Evolutionary conservation across 30 jellyfish, hydroid and myxozoan genomes (phyloP).

Genomic region (Cassiopea xamachana): DNA sequence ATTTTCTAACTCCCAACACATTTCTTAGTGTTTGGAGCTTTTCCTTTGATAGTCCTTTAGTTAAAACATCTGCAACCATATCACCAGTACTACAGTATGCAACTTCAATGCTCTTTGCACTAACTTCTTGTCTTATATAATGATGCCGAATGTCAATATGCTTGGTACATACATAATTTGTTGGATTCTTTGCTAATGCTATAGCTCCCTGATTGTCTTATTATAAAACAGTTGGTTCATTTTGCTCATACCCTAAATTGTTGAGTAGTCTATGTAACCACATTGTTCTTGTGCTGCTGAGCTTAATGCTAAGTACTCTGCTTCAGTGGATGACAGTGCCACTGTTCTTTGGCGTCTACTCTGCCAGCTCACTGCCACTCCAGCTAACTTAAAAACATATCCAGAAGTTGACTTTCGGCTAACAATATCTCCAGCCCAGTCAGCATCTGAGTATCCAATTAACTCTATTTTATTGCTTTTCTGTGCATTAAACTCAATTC

Average conservation of each 20-base stretch:
- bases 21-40: background rate
- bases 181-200: background rate
- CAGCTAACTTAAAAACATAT: background rate
- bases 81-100: background rate
- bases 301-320: too few species aligned
- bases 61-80: background rate
- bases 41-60: background rate
- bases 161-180: too few species aligned
- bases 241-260: conserved; percentile 23
- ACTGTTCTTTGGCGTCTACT: too few species aligned
- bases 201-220: conserved; percentile 59
- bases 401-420: conserved; percentile 48
- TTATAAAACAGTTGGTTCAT: conserved; percentile 2
- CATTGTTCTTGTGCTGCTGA: background rate
- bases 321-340: too few species aligned
- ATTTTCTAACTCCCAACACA: background rate
- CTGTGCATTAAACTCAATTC: background rate
- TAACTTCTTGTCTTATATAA: conserved; percentile 19
- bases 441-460: too few species aligned
- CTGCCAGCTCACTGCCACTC: too few species aligned
- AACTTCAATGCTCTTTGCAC: background rate
- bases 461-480: background rate
- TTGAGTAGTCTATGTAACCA: conserved; percentile 3
- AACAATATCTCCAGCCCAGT: conserved; percentile 37
- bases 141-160: conserved; percentile 11